phyloP scores from a whole-genome alignment of 2,888 invertebrate species.

The Perithous albicinctus region DNA sequence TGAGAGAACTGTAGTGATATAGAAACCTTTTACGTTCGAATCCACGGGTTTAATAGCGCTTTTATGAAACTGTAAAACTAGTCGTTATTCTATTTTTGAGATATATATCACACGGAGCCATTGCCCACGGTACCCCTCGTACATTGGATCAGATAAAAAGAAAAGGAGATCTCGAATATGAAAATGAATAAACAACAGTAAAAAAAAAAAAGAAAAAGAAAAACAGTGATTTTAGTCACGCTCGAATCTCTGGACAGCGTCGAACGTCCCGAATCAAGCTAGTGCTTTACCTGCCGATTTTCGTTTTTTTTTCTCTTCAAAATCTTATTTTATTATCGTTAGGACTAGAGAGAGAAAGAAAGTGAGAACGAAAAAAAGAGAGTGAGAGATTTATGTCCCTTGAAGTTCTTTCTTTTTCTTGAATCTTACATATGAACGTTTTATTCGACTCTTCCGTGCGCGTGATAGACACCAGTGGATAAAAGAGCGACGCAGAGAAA shows the following conservation, averaged over 20 bases:
- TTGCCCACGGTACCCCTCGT: constrained; percentile 32
- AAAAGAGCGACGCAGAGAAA: constrained; percentile 30
- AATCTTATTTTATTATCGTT: constrained; percentile 69
- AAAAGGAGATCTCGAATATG: constrained; percentile 10
- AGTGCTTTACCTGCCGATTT: constrained; percentile 64
- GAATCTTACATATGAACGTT: constrained; percentile 60
- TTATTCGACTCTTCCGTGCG: constrained; percentile 37
- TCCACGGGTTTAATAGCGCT: constrained; percentile 39
- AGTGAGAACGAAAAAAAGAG: constrained; percentile 9
- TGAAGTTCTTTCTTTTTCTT: constrained; percentile 69
- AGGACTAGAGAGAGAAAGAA: constrained; percentile 31
- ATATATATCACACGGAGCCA: constrained; percentile 23
- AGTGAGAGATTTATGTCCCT: constrained; percentile 71
- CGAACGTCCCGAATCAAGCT: constrained; percentile 23
- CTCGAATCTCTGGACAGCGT: constrained; percentile 28
- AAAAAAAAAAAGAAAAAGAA: not conserved
- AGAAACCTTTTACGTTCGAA: constrained; percentile 38
- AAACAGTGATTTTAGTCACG: constrained; percentile 13
- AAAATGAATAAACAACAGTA: not conserved
- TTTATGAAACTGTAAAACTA: constrained; percentile 55
- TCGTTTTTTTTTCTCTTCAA: no score
- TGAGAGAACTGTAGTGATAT: constrained; percentile 34
- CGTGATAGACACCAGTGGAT: constrained; percentile 25
- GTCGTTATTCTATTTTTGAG: constrained; percentile 57
- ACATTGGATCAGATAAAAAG: constrained; percentile 6